Evolutionary conservation across 2,797 vertebrate genomes (phyloP).

Genomic region (Morus bassanus): DNA sequence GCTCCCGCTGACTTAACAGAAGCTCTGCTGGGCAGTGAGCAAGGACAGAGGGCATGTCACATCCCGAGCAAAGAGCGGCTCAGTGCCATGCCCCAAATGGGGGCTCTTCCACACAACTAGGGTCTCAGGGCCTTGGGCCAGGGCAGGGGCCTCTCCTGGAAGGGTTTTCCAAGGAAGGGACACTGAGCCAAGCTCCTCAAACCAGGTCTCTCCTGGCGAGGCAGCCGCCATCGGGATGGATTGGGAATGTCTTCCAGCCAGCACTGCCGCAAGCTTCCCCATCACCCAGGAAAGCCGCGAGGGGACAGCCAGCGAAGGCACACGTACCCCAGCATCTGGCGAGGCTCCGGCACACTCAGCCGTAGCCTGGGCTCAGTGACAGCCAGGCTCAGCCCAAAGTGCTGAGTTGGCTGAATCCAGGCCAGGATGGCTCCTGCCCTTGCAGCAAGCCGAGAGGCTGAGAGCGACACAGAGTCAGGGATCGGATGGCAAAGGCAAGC

Average conservation of each 20-base stretch:
- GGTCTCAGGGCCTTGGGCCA: not conserved
- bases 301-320: not conserved
- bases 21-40: not conserved
- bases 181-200: not conserved
- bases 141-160: not conserved
- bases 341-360: not conserved
- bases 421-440: conserved; percentile 4
- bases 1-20: not conserved
- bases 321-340: not conserved
- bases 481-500: conserved; percentile 3
- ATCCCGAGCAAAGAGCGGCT: fast-evolving
- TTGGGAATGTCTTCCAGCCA: not conserved
- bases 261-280: not conserved
- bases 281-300: not conserved
- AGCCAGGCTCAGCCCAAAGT: not conserved
- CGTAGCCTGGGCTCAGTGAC: not conserved
- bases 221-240: not conserved
- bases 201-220: fast-evolving
- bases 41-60: not conserved
- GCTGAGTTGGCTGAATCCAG: conserved; percentile 16
- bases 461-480: fast-evolving
- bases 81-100: not conserved
- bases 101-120: not conserved
- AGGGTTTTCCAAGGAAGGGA: not conserved
- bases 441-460: not conserved